Evolutionary conservation across 2,888 invertebrate species (phyloP), one percentile per base, ranked within the genome.

Genomic region (Caprella mutica): DNA sequence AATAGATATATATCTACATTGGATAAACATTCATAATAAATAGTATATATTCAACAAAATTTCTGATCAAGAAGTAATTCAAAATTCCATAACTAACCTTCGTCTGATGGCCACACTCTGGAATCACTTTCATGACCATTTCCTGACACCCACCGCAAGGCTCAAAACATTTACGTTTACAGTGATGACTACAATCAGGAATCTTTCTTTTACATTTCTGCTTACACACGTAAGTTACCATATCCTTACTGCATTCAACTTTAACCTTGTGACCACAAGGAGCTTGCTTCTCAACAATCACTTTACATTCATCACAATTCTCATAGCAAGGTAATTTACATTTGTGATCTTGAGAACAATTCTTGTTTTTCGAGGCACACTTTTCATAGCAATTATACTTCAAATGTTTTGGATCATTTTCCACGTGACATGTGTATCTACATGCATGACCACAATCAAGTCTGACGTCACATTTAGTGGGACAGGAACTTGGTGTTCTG

Each of bases 391-490:
- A 68, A 27, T 62, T 55, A 46, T 65, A 67, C 65, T 73, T 59
- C 48, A 76, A 68, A 69, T 84, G 83, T 55, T 81, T 75, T 0
- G 80, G 80, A 70, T 81, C 81, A 29, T 76, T 68, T 1, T 68
- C 70, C 24, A 77, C 73, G 68, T 84, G 84, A 68, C 84, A 84
- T 1, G 61, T 68, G 50, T 66, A 69, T 2, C 50, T 62, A 69
- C 85, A 85, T 1, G 73, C 70, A 70, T 85, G 85, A 0, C 84
- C 83, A 70, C 81, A 85, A 17, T 71, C 69, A 24, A 83, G 72
- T 24, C 79, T 74, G 27, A 71, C 70, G 42, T 75, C 74, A 68
- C 83, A 83, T 1, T 70, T 73, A 52, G 71, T 68, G 2, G 69
- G 67, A 64, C 80, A 79, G 2, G 69, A 52, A 2, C 68, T 68